A percentile compares a stretch with the other conserved stretches of the same genome.
Conservation (phyloP, 2,113 vertebrate species). For the Nothoprocta perdicaria region DNA sequence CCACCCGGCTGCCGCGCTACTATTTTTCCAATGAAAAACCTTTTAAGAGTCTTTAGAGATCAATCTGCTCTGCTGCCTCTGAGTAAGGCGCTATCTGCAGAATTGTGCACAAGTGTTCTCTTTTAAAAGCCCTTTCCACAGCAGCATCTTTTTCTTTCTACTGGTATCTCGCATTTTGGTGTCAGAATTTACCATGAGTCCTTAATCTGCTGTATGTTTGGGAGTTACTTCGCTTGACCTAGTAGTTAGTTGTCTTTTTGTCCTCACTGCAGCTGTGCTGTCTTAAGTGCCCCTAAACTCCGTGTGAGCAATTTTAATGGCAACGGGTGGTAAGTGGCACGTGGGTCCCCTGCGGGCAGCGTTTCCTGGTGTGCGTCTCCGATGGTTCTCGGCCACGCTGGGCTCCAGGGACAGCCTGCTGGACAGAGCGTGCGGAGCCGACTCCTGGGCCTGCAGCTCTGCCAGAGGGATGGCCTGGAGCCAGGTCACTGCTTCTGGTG, state of each 20-base stretch:
- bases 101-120: conserved; percentile 42
- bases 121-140: conserved; percentile 46
- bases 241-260: neutral
- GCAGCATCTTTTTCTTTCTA: neutral
- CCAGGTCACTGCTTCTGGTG: neutral
- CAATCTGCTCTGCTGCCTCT: conserved; percentile 31
- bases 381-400: neutral
- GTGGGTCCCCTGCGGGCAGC: fast-evolving
- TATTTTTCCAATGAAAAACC: conserved; percentile 45
- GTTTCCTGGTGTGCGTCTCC: neutral
- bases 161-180: conserved; percentile 17
- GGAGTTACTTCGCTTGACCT: neutral
- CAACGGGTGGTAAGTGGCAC: neutral
- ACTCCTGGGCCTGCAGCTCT: conserved; percentile 34
- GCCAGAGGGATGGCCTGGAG: conserved; percentile 40
- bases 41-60: conserved; percentile 66
- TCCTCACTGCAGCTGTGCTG: neutral
- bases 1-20: conserved; percentile 18
- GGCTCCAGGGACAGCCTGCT: neutral
- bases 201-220: neutral
- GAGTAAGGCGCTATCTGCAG: conserved; percentile 44
- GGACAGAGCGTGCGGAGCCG: neutral
- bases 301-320: neutral
- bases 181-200: neutral
- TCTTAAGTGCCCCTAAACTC: neutral